These are phyloP conservation scores for Pandemis cinnamomeana DNA, from an alignment of 2,888 invertebrate genomes.

Conservation along the genomic window DNA sequence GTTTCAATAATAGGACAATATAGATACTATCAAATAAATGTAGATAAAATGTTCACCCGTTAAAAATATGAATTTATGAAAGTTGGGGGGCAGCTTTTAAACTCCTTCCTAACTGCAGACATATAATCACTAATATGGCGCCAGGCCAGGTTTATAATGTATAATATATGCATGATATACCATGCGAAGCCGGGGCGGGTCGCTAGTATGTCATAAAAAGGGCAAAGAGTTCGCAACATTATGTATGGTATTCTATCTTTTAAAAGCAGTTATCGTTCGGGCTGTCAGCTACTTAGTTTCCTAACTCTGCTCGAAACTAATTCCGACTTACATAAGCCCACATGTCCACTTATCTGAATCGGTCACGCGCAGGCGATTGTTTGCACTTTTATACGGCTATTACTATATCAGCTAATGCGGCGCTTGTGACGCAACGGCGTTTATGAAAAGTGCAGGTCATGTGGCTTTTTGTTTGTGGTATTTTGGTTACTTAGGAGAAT, in stretches of 20 bases:
- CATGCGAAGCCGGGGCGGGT: too few relatives aligned
- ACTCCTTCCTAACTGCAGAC: too few relatives aligned
- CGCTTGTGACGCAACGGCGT: slow-evolving; percentile 18
- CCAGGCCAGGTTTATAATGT: too few relatives aligned
- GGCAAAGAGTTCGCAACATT: too few relatives aligned
- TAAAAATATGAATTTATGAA: too few relatives aligned
- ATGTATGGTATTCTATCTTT: neutral
- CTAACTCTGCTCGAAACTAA: slow-evolving; percentile 16
- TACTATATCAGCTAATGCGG: slow-evolving; percentile 11
- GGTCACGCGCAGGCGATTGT: slow-evolving; percentile 47
- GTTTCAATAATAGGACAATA: too few relatives aligned
- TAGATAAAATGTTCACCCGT: too few relatives aligned
- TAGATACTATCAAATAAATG: too few relatives aligned
- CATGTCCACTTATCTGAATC: slow-evolving; percentile 71
- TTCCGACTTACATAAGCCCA: slow-evolving; percentile 57
- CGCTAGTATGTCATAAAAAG: too few relatives aligned
- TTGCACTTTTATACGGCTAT: slow-evolving; percentile 26
- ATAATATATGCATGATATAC: too few relatives aligned
- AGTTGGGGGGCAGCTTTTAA: too few relatives aligned
- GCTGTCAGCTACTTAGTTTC: neutral
- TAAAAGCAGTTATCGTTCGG: neutral
- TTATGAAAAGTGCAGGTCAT: slow-evolving; percentile 20
- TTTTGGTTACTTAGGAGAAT: neutral
- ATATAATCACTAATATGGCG: too few relatives aligned
- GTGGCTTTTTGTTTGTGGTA: slow-evolving; percentile 15